Evolutionary conservation across 2,113 vertebrate genomes (phyloP).

Genomic region (Cranoglanis bouderius): DNA sequence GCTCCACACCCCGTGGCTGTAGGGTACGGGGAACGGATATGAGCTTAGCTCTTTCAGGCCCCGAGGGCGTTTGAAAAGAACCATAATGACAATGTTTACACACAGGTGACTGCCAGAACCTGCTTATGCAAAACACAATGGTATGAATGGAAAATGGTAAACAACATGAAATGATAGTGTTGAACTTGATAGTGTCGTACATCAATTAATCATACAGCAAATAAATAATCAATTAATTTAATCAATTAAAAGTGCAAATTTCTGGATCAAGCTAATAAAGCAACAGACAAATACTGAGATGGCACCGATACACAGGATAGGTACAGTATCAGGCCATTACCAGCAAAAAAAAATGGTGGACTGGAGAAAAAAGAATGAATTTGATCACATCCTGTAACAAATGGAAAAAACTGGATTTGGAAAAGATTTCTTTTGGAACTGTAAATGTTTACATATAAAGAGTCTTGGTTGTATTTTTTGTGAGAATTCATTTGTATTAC

Average conservation of each 20-base stretch:
- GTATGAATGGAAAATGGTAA: background rate
- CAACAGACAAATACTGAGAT: background rate
- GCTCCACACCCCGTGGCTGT: background rate
- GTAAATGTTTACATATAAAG: background rate
- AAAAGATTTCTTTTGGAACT: background rate
- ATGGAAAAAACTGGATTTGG: background rate
- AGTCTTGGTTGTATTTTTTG: background rate
- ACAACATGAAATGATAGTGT: background rate
- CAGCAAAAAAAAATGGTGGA: background rate
- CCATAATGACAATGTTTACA: slow-evolving; percentile 1
- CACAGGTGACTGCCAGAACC: background rate
- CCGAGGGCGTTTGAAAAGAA: background rate
- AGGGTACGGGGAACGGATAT: background rate
- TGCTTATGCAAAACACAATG: background rate
- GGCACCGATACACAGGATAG: background rate
- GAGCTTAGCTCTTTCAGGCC: background rate
- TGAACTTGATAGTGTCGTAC: background rate
- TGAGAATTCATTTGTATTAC: background rate
- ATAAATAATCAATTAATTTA: background rate
- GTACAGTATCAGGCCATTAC: background rate
- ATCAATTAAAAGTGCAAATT: background rate
- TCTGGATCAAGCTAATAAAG: background rate
- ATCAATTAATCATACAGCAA: background rate
- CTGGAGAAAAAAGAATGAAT: background rate
- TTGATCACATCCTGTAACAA: too few species aligned